Conservation (phyloP, 2,113 vertebrate genomes). For the Tautogolabrus adspersus region DNA sequence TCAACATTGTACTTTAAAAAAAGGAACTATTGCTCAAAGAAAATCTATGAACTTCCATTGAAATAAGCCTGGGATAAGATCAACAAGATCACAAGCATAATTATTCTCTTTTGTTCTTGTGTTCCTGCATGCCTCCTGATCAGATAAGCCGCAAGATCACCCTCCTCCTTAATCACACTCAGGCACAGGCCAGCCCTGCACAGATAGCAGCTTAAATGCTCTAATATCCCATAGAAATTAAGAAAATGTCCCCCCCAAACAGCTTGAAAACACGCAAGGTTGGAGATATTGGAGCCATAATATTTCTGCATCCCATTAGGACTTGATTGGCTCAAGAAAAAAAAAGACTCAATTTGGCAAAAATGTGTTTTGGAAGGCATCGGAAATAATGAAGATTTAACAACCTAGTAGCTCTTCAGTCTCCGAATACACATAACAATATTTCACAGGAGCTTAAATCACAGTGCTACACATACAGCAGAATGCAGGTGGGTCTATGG, state of each 20-base stretch:
- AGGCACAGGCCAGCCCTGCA: constrained; percentile 54
- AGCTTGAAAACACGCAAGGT: constrained; percentile 20
- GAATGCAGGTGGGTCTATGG: constrained; percentile 55
- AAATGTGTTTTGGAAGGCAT: constrained; percentile 11
- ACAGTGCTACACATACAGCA: constrained; percentile 7
- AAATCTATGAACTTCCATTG: too few species aligned
- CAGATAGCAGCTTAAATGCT: constrained; percentile 65
- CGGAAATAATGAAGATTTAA: constrained; percentile 51
- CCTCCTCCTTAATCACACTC: constrained; percentile 68
- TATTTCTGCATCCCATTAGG: constrained; percentile 54
- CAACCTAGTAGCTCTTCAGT: constrained; percentile 17
- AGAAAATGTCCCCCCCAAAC: constrained; percentile 51
- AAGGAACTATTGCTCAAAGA: too few species aligned
- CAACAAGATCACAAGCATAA: background rate
- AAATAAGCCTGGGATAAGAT: too few species aligned
- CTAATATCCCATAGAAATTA: constrained; percentile 69
- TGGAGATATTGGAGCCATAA: constrained; percentile 52
- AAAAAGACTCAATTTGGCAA: constrained; percentile 13
- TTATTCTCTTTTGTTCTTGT: constrained; percentile 25
- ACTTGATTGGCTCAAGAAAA: constrained; percentile 41
- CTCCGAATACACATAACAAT: constrained; percentile 36
- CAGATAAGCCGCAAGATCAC: constrained; percentile 62
- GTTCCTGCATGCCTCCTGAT: constrained; percentile 45
- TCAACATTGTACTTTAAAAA: too few species aligned
- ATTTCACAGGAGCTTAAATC: constrained; percentile 39